Evolutionary conservation across 1,140 invertebrate species (phyloP).

Genomic region (Paraescarpia echinospica): DNA sequence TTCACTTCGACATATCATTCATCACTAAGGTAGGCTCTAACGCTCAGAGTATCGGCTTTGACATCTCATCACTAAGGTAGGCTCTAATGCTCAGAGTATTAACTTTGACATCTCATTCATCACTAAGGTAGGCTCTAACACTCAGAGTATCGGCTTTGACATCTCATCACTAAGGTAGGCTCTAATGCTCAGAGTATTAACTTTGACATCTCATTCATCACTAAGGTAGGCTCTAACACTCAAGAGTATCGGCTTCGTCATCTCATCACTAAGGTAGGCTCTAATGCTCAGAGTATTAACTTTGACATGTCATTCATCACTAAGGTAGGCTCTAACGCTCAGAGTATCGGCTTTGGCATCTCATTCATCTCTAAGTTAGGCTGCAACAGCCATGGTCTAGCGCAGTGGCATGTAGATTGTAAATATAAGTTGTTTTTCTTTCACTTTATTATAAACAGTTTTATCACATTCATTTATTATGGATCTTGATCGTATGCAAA

Average conservation of each 20-base stretch:
- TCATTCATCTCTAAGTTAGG: slow-evolving; percentile 88
- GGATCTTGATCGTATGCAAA: not conserved
- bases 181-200: slow-evolving; percentile 92
- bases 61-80: slow-evolving; percentile 92
- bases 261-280: slow-evolving; percentile 85
- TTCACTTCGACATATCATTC: slow-evolving; percentile 96
- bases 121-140: slow-evolving; percentile 82
- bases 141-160: no score
- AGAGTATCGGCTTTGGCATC: slow-evolving; percentile 95
- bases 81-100: slow-evolving; percentile 81
- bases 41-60: slow-evolving; percentile 91
- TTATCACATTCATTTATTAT: no score
- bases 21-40: slow-evolving; percentile 85
- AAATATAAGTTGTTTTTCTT: no score
- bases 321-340: slow-evolving; percentile 83
- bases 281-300: slow-evolving; percentile 87
- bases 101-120: slow-evolving; percentile 97
- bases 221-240: slow-evolving; percentile 84
- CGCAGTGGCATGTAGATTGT: slow-evolving; percentile 27
- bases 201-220: slow-evolving; percentile 94
- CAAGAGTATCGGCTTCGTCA: slow-evolving; percentile 93
- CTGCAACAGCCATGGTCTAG: slow-evolving; percentile 84
- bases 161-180: no score
- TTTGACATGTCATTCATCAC: slow-evolving; percentile 96
- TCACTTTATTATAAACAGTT: no score